These are phyloP conservation scores for Sipha flava DNA, from an alignment of 1,140 invertebrate species.

Conservation along the genomic window DNA sequence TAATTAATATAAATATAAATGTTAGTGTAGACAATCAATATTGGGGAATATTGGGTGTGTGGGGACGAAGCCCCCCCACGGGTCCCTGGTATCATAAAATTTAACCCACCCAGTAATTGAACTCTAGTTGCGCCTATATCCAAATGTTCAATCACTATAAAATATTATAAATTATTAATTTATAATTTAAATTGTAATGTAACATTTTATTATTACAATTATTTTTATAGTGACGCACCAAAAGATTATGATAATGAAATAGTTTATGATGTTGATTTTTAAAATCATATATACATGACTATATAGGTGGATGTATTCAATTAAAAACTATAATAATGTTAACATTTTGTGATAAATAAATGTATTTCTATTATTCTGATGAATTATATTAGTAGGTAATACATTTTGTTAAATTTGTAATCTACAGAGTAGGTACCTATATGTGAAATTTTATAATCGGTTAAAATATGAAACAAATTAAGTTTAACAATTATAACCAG, in stretches of 20 bases:
- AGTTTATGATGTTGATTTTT: not conserved
- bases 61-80: too few species aligned
- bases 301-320: slow-evolving; percentile 19
- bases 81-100: too few species aligned
- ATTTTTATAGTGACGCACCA: not conserved
- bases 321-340: slow-evolving; percentile 3
- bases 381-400: too few species aligned
- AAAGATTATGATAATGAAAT: not conserved
- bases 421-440: not conserved
- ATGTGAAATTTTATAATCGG: not conserved
- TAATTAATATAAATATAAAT: too few species aligned
- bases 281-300: not conserved
- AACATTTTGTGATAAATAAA: slow-evolving; percentile 20
- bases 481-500: too few species aligned
- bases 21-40: too few species aligned
- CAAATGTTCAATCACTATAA: too few species aligned
- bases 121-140: too few species aligned
- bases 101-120: too few species aligned
- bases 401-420: not conserved
- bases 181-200: not conserved
- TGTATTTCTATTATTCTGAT: not conserved
- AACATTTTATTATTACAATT: not conserved
- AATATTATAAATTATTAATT: too few species aligned
- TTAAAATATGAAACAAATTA: not conserved
- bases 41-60: too few species aligned